These are phyloP conservation scores for Sminthurinus signatus DNA, from an alignment of 1,140 invertebrate species.

Conservation along the genomic window DNA sequence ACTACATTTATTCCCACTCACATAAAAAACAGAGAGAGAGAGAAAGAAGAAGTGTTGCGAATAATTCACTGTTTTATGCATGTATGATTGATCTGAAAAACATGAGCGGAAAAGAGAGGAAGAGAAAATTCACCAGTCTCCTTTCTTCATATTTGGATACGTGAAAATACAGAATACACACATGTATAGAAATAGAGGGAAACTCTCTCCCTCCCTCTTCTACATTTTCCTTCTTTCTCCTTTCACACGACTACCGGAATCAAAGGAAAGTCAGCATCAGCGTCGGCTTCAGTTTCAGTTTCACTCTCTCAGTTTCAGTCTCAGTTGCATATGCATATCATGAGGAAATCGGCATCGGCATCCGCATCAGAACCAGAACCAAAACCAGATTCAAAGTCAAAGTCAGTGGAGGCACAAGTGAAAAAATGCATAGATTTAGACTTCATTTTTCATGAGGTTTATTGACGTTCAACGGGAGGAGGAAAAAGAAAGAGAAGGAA, in stretches of 20 bases:
- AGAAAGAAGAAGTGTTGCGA: conserved; percentile 14
- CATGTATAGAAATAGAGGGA: conserved; percentile 16
- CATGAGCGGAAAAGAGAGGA: not conserved
- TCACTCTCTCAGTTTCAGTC: too few species aligned
- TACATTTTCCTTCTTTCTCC: too few species aligned
- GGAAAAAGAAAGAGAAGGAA: conserved; percentile 17
- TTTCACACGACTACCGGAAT: too few species aligned
- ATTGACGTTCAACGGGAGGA: conserved; percentile 31
- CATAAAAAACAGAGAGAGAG: too few species aligned
- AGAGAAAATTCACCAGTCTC: too few species aligned
- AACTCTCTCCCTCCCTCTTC: too few species aligned
- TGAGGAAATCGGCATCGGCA: too few species aligned
- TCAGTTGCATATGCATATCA: too few species aligned
- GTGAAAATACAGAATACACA: not conserved
- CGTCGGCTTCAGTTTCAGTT: conserved; percentile 24
- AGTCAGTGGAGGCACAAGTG: conserved; percentile 13
- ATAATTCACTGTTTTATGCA: conserved; percentile 21
- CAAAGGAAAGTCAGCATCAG: conserved; percentile 23
- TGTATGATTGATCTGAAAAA: conserved; percentile 17
- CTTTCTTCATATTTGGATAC: too few species aligned
- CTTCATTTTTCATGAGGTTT: conserved; percentile 39
- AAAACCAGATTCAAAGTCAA: too few species aligned
- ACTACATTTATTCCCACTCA: too few species aligned
- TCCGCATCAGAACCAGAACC: too few species aligned
- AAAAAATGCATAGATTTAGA: conserved; percentile 35